Evolutionary conservation across 2,888 invertebrate species (phyloP).

Genomic region (Copidosoma aretas): DNA sequence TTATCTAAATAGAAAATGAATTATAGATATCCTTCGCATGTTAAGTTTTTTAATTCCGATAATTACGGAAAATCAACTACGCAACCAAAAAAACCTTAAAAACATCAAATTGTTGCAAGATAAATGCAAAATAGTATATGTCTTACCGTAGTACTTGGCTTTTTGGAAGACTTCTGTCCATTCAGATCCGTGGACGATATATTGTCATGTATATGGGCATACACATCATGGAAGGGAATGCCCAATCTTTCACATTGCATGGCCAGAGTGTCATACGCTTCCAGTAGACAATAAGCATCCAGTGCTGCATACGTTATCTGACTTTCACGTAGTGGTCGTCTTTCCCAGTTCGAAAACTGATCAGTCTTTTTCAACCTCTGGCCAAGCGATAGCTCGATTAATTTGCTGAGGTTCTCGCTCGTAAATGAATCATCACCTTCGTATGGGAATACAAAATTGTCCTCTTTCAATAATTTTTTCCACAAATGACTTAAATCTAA

Average conservation of each 20-base stretch:
- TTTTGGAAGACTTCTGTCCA: conserved; percentile 14
- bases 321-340: conserved; percentile 77
- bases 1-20: too few relatives aligned
- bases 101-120: too few relatives aligned
- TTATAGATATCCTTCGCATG: too few relatives aligned
- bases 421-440: conserved; percentile 64
- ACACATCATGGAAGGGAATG: conserved; percentile 71
- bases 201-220: conserved; percentile 55
- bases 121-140: not conserved
- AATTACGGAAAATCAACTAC: too few relatives aligned
- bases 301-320: conserved; percentile 86
- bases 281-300: conserved; percentile 86
- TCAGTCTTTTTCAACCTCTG: conserved; percentile 83
- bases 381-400: conserved; percentile 80
- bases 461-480: conserved; percentile 66
- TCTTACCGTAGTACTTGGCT: not conserved
- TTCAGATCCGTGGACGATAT: not conserved
- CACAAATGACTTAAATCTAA: conserved; percentile 69
- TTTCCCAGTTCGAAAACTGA: conserved; percentile 91
- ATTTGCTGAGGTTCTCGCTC: conserved; percentile 74
- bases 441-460: conserved; percentile 67
- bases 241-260: conserved; percentile 63
- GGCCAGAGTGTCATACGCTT: conserved; percentile 76
- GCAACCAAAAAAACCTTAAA: too few relatives aligned
- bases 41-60: too few relatives aligned